phyloP scores from a whole-genome alignment of 1,140 invertebrate genomes.

The Drosophila asahinai region DNA sequence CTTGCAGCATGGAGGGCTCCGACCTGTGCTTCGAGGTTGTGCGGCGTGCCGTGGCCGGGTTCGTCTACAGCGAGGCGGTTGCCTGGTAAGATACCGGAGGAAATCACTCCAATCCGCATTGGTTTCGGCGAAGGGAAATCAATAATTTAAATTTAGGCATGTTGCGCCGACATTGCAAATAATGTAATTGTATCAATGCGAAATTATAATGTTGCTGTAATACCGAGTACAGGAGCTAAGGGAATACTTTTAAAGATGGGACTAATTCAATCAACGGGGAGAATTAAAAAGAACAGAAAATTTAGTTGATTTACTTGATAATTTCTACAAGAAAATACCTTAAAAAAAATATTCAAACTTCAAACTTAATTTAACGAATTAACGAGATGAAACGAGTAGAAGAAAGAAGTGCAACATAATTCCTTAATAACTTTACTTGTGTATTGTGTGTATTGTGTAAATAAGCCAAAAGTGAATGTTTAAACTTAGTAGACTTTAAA shows the following conservation, averaged over 20 bases:
- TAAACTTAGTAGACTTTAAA: no score
- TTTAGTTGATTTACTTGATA: no score
- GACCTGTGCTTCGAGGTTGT: conserved; percentile 99
- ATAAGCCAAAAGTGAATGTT: no score
- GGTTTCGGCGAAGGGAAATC: conserved; percentile 15
- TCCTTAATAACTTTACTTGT: background rate
- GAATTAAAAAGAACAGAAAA: background rate
- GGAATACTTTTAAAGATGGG: background rate
- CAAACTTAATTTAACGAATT: background rate
- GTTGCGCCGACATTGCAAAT: conserved; percentile 1
- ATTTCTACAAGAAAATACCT: no score
- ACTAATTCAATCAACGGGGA: background rate
- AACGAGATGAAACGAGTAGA: background rate
- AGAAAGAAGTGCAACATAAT: background rate
- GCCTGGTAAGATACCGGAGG: conserved; percentile 91
- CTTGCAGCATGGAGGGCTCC: conserved; percentile 98
- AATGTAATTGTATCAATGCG: conserved; percentile 20
- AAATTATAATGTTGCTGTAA: background rate
- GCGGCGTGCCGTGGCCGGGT: conserved; percentile 96
- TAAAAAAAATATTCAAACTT: no score
- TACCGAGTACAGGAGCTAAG: background rate
- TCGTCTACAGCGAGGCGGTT: conserved; percentile 99
- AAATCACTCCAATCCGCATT: conserved; percentile 5
- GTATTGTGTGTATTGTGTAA: no score
- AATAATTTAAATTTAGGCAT: conserved; percentile 22